These are phyloP conservation scores for Crotalus tigris DNA, from an alignment of 2,113 vertebrate genomes.

Conservation along the genomic window DNA sequence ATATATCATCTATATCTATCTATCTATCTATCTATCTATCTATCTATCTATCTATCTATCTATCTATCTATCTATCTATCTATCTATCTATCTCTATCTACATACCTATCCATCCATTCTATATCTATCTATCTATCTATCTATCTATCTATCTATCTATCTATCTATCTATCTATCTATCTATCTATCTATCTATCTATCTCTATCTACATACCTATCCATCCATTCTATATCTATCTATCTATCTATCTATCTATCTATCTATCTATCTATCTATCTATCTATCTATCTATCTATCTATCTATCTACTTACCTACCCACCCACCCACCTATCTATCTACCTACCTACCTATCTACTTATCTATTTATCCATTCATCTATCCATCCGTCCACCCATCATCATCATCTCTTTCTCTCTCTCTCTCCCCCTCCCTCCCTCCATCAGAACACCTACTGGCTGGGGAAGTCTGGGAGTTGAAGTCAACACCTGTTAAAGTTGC, in stretches of 20 bases:
- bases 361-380: too few relatives aligned
- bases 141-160: too few relatives aligned
- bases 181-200: background rate
- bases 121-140: background rate
- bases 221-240: background rate
- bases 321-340: too few relatives aligned
- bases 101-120: too few relatives aligned
- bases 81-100: background rate
- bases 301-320: rapidly evolving
- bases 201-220: background rate
- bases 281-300: too few relatives aligned
- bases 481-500: background rate
- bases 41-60: too few relatives aligned
- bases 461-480: background rate
- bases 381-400: too few relatives aligned
- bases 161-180: too few relatives aligned
- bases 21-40: background rate
- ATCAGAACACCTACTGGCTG: background rate
- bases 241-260: too few relatives aligned
- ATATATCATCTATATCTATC: background rate
- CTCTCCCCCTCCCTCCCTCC: background rate
- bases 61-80: background rate
- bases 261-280: too few relatives aligned
- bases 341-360: too few relatives aligned
- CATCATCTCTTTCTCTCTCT: background rate